phyloP scores from a whole-genome alignment of 2,113 vertebrate species.

The Odontophorus gujanensis region DNA sequence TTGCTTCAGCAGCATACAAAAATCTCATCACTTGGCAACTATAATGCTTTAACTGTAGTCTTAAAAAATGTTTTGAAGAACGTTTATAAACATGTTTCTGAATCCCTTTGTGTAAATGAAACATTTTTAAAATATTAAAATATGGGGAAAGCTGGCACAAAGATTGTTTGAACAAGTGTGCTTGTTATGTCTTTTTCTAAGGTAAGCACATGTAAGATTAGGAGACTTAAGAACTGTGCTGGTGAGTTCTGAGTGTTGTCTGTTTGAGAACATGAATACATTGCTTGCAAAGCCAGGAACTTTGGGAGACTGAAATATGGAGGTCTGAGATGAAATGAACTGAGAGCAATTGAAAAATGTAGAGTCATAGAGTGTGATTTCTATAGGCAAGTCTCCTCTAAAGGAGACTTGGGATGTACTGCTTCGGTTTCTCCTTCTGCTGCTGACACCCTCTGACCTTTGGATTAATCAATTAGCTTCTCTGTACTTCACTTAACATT shows the following conservation, averaged over 20 bases:
- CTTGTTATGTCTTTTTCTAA: constrained; percentile 62
- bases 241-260: constrained; percentile 56
- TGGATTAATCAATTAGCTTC: constrained; percentile 19
- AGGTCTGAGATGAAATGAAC: not conserved
- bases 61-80: constrained; percentile 73
- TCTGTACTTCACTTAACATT: constrained; percentile 21
- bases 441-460: not conserved
- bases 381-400: not conserved
- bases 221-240: constrained; percentile 36
- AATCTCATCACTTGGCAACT: constrained; percentile 28
- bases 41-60: constrained; percentile 36
- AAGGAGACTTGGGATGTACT: not conserved
- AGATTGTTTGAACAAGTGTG: constrained; percentile 74
- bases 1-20: not conserved
- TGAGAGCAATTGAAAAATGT: not conserved
- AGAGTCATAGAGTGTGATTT: not conserved
- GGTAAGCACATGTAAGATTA: constrained; percentile 55
- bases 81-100: constrained; percentile 73
- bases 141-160: constrained; percentile 54
- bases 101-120: constrained; percentile 62
- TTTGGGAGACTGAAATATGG: not conserved
- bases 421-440: not conserved
- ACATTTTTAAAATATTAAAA: constrained; percentile 75
- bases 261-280: constrained; percentile 41
- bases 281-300: constrained; percentile 29